Evolutionary conservation across 2,888 invertebrate genomes (phyloP).

Genomic region (Drosophila multiciliata): DNA sequence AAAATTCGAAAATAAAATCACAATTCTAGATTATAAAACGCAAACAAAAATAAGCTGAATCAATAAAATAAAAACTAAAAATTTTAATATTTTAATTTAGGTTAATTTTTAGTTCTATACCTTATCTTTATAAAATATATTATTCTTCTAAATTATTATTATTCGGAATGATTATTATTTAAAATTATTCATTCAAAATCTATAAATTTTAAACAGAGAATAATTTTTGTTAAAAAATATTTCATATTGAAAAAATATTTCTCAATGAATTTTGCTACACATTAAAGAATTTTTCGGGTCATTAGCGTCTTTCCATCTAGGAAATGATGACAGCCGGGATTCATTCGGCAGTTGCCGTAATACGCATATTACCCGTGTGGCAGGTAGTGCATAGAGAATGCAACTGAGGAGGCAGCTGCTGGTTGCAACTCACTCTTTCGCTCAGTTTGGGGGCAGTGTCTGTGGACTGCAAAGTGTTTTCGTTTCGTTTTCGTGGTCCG

Average conservation of each 20-base stretch:
- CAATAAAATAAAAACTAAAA: background rate
- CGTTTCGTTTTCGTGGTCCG: conserved; percentile 78
- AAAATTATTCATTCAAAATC: too few species aligned
- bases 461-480: conserved; percentile 51
- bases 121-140: background rate
- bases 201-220: too few species aligned
- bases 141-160: too few species aligned
- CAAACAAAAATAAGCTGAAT: background rate
- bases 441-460: conserved; percentile 8
- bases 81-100: background rate
- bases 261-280: background rate
- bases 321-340: background rate
- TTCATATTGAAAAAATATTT: background rate
- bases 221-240: too few species aligned
- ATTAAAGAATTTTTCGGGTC: background rate
- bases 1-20: background rate
- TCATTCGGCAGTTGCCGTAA: conserved; percentile 5
- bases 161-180: too few species aligned
- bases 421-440: background rate
- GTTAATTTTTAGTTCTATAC: background rate
- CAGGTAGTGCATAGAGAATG: conserved; percentile 35
- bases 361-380: conserved; percentile 11
- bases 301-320: background rate
- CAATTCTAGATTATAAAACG: background rate
- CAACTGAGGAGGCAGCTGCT: conserved; percentile 31